Conservation (phyloP, 1,140 invertebrate genomes). For the Formica exsecta region DNA sequence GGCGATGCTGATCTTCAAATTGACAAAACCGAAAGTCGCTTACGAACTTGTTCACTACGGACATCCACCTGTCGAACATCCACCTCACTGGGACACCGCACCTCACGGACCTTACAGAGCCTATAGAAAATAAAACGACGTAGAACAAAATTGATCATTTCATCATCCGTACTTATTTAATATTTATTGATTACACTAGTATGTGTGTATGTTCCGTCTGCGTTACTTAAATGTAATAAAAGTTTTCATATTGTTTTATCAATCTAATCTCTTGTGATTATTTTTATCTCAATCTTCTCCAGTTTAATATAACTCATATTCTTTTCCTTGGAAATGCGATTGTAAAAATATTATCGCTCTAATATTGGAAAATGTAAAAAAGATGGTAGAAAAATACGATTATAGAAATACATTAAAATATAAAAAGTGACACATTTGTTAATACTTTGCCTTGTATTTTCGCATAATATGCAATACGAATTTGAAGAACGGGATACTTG, state of each 20-base stretch:
- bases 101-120: constrained; percentile 89
- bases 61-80: constrained; percentile 91
- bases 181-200: constrained; percentile 77
- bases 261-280: constrained; percentile 32
- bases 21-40: constrained; percentile 93
- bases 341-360: not conserved
- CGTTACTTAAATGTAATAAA: constrained; percentile 78
- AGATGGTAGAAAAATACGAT: constrained; percentile 2
- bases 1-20: constrained; percentile 94
- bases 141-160: not conserved
- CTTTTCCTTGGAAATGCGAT: not conserved
- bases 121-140: constrained; percentile 80
- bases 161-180: constrained; percentile 73
- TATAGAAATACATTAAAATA: constrained; percentile 6
- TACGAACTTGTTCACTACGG: constrained; percentile 95
- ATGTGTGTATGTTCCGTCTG: constrained; percentile 32
- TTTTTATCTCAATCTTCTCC: not conserved
- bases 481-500: not conserved
- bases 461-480: not conserved
- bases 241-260: constrained; percentile 64
- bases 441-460: not conserved
- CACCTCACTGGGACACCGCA: constrained; percentile 89
- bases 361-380: not conserved
- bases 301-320: not conserved
- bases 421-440: not conserved